Base-by-base conservation (phyloP, 2,888 invertebrate species). In the Dynastes maya region DNA sequence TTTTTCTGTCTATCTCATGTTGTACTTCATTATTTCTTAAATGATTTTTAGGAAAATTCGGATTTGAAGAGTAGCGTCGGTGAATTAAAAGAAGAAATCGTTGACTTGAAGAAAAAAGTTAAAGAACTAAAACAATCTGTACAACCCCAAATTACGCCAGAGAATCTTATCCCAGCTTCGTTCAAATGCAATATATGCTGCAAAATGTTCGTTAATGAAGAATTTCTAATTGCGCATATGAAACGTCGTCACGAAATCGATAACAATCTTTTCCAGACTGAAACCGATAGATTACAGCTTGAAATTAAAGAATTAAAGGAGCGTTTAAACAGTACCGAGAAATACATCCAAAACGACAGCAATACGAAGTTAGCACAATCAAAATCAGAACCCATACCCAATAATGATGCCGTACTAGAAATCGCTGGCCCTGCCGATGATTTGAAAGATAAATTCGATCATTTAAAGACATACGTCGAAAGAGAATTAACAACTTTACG, bases 281-380 rank as follows among this genome's bases (percentile, higher is more conserved):
- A 93, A 85, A 92, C 92, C 1, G 91, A 91, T 61, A 93, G 92
- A 85, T 87, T 95, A 78, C 91, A 92, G 77, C 87, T 91, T 64
- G 93, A 93, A 85, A 92, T 93, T 55, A 93, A 93, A 84, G 91
- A 91, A 53, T 84, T 93, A 8, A 93, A 93, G 83, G 92, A 93
- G 81, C 89, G 92, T 29, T 85, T 93, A 1, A 93, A 92, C 85
- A 89, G 89, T 64, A 91, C 92, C 0, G 93, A 93, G 83, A 90
- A 90, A 79, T 88, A 91, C 8, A 90, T 92, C 75, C 86, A 86
- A n/a, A 65, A 49, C 11, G 80, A 80, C 32, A 68, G 65, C 63
- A 77, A 67, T 49, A 68, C 45, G 49, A 78, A 61, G 37, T 64
- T 16, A 27, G 65, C 13, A 5, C 61, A 45, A 49, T 16, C 61